Base-by-base conservation (phyloP, 2,113 vertebrate species). In the Oophaga pumilio region DNA sequence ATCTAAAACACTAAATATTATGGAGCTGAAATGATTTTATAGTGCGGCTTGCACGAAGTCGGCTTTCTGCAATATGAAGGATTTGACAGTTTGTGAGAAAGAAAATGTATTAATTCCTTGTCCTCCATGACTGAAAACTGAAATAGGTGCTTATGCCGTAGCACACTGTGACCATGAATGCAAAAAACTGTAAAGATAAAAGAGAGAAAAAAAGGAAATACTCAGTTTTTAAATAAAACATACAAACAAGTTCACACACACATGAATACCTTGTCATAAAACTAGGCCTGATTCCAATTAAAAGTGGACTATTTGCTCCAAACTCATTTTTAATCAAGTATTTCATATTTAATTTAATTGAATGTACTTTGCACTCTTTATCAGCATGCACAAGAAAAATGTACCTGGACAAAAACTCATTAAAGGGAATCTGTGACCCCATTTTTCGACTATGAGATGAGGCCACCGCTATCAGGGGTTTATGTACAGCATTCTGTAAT, bases 161-260 rank as follows among this genome's bases (percentile, higher is more conserved):
- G 94, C 96, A 98, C 90, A 95, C 92, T 74, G 96, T 95, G 89
- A 96, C 96, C 92, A 98, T 24, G 26, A 96, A 97, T 89, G 97
- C 96, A 90, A 97, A 98, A 91, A 97, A 97, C 97, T 99, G 93
- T 76, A 89, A 88, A 90, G 74, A 87, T 74, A 59, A 43, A 89
- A 43, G 33, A 43, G 33, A 43, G 33, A 88, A 92, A 73, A 81
- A 2, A 89, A 78, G 1, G 73, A 1, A 13, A 9, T 6, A 28
- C 12, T 80, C 14, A 56, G 22, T 57, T 6, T 77, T 20, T 43
- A 1, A 43, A 62, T 62, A 81, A 43, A 60, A 22, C 15, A 33
- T 57, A 6, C 15, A 26, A 28, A 5, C 5, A 53, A 26, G 24
- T 11, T 17, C n/a, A n/a, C 4, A 56, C n/a, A 56, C 10, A 77